These are phyloP conservation scores for Rattus rattus DNA, from an alignment of 2,113 vertebrate species.

Conservation along the genomic window DNA sequence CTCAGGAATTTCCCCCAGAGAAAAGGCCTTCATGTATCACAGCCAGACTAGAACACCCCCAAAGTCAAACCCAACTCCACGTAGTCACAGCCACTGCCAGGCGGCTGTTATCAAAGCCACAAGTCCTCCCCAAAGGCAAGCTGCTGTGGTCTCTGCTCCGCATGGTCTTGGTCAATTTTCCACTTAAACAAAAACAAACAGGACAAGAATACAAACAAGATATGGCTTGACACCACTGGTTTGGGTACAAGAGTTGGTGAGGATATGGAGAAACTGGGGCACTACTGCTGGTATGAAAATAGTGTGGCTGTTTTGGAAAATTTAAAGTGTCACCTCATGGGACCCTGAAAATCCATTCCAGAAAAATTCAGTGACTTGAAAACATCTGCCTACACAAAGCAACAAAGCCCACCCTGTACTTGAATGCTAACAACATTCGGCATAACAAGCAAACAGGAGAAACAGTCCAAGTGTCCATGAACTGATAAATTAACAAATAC, in stretches of 20 bases:
- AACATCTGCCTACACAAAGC: not conserved
- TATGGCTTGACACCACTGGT: not conserved
- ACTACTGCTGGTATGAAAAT: not conserved
- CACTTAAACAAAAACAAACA: not conserved
- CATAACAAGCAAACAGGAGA: not conserved
- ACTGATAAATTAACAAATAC: not conserved
- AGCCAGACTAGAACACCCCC: not conserved
- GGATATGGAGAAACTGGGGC: not conserved
- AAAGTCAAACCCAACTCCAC: not conserved
- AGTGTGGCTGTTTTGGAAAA: not conserved
- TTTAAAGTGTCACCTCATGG: not conserved
- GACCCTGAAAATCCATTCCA: not conserved
- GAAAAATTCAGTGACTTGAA: not conserved
- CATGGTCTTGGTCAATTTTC: not conserved
- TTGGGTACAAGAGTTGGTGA: not conserved
- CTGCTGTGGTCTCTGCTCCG: not conserved
- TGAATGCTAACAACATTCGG: conserved; percentile 6
- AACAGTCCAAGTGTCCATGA: not conserved
- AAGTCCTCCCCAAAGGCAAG: not conserved
- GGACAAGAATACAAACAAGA: not conserved
- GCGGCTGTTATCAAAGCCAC: conserved; percentile 10
- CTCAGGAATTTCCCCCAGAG: not conserved
- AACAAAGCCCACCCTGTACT: not conserved
- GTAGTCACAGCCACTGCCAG: not conserved
- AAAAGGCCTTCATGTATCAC: not conserved